Percentiles rank a stretch among this genome's conserved stretches.
Conservation (phyloP, 1,140 invertebrate genomes). For the Bombus waltoni region DNA sequence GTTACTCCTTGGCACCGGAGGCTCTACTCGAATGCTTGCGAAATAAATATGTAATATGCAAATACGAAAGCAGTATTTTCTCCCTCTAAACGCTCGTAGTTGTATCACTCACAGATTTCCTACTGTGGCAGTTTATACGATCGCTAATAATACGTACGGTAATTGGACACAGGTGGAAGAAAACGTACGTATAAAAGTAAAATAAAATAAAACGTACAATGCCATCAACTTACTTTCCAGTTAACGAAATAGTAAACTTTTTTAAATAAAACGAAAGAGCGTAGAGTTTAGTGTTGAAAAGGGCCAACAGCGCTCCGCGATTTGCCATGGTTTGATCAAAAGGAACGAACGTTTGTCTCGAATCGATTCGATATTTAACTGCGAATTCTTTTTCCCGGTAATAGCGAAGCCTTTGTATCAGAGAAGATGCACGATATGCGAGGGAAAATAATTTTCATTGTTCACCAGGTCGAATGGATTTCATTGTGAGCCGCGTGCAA, state of each 20-base stretch:
- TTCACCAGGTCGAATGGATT: conserved; percentile 2
- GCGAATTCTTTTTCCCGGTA: neutral
- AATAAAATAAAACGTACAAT: no score
- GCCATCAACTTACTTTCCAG: no score
- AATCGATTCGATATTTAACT: neutral
- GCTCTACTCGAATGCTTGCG: no score
- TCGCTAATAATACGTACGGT: no score
- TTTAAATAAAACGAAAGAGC: neutral
- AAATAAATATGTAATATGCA: no score
- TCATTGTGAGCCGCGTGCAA: neutral
- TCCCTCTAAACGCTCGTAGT: no score
- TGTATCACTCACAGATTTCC: no score
- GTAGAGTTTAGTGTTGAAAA: neutral
- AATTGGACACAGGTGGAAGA: no score
- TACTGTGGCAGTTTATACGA: no score
- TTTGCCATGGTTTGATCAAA: neutral
- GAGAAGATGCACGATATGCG: neutral
- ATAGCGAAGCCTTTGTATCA: neutral
- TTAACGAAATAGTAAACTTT: neutral
- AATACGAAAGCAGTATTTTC: no score
- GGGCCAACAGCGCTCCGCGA: neutral
- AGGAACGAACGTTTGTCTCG: neutral
- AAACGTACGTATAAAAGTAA: no score
- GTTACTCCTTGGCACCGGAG: no score
- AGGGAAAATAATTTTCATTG: conserved; percentile 6